Percentiles rank a stretch among this genome's conserved stretches.
These are phyloP conservation scores for Sciurus niger DNA, from an alignment of 2,113 vertebrate species.

Conservation along the genomic window DNA sequence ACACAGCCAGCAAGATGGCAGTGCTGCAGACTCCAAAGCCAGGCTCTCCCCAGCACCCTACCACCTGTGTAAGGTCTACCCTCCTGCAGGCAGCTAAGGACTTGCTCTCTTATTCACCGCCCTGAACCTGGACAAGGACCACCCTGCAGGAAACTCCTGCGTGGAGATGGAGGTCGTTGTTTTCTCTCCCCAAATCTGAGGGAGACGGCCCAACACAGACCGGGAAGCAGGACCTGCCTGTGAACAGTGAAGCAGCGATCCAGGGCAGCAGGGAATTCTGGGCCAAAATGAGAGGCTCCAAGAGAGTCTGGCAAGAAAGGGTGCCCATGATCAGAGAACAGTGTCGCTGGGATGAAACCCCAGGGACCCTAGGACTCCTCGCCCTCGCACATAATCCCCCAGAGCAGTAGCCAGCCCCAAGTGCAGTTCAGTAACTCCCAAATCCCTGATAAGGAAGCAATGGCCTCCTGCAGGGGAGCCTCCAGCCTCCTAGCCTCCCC, in stretches of 20 bases:
- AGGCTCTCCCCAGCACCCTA: background rate
- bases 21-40: background rate
- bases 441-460: slow-evolving; percentile 3
- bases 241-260: background rate
- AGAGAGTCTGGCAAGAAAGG: background rate
- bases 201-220: background rate
- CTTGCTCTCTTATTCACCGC: background rate
- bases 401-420: background rate
- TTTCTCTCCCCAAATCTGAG: background rate
- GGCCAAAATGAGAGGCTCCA: background rate
- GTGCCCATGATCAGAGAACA: background rate
- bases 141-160: too few species aligned
- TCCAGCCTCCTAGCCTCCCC: background rate
- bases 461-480: slow-evolving; percentile 33
- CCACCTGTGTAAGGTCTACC: background rate
- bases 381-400: background rate
- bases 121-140: background rate
- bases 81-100: background rate
- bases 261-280: background rate
- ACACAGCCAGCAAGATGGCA: background rate
- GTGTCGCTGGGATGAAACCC: background rate
- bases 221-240: background rate
- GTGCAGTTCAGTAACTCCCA: background rate
- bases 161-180: background rate
- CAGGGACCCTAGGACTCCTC: background rate